Evolutionary conservation across 2,888 invertebrate species (phyloP), one percentile per base, ranked within the genome.

Genomic region (Ormyrus rosae): DNA sequence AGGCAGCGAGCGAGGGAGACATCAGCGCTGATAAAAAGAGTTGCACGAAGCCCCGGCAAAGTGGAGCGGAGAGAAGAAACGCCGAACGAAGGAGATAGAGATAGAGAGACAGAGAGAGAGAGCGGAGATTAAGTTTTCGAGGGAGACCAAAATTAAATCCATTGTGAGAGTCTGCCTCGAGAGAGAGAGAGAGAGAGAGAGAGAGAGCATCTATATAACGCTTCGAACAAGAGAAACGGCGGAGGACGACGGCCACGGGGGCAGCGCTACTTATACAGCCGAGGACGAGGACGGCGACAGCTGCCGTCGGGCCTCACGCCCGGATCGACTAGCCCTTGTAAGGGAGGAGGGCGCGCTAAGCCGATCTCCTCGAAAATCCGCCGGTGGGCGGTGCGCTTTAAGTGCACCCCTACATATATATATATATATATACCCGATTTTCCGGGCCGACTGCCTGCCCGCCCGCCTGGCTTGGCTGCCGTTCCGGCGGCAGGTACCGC

Each of bases 111-210:
- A 51, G 70, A 19, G 64, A 73, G 51, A 19, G 60, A 70, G 79
- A 70, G 72, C 68, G 75, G 75, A 82, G 82, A 82, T 82, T 82
- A 82, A 80, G 82, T 82, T 81, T 78, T 82, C 82, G 82, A 78
- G 80, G 82, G 82, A 78, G 82, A 80, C 80, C 82, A 78, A 82
- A 82, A 82, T 82, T 82, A 82, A 82, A 82, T 80, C 82, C 82
- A 82, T 82, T 81, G 82, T 81, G 69, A 77, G 56, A 73, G 71
- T 34, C 9, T 9, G 63, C n/a, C n/a, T 56, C 45, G 51, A 65
- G 60, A 5, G 55, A 56, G 56, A 50, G 69, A 64, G 61, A 11
- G 51, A 65, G 60, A 5, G 55, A 56, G 56, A 50, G 69, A 64
- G 61, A 11, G 61, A 67, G 53, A 34, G 34, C 34, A 34, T 4